phyloP scores from a whole-genome alignment of 2,888 invertebrate species.

The Thereva nobilitata region DNA sequence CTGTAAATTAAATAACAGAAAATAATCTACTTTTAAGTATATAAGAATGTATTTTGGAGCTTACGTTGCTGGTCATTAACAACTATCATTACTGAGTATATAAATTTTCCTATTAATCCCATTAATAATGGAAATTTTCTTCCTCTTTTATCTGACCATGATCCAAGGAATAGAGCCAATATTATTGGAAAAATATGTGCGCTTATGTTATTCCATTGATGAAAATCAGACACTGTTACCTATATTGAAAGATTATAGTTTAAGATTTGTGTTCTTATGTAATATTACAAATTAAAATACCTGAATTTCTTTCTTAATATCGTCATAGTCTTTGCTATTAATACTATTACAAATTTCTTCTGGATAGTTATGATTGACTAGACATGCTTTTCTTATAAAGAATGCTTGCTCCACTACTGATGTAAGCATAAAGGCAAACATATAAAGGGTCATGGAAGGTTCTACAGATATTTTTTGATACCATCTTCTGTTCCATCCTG shows the following conservation, averaged over 20 bases:
- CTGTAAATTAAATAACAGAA: slow-evolving; percentile 23
- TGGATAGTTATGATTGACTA: slow-evolving; percentile 71
- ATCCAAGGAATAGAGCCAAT: slow-evolving; percentile 77
- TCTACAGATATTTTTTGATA: slow-evolving; percentile 70
- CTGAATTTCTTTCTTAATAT: slow-evolving; percentile 71
- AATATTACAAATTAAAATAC: slow-evolving; percentile 54
- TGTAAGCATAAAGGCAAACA: slow-evolving; percentile 85
- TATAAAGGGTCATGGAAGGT: slow-evolving; percentile 84
- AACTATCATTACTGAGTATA: slow-evolving; percentile 75
- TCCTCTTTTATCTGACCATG: slow-evolving; percentile 81
- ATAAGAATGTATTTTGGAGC: not conserved
- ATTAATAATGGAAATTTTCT: slow-evolving; percentile 73
- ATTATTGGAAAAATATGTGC: slow-evolving; percentile 75
- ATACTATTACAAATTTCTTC: slow-evolving; percentile 70
- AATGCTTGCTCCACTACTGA: slow-evolving; percentile 79
- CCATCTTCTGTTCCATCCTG: slow-evolving; percentile 38
- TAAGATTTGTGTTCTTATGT: not conserved
- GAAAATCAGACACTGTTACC: slow-evolving; percentile 74
- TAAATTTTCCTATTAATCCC: slow-evolving; percentile 73
- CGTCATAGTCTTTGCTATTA: slow-evolving; percentile 59
- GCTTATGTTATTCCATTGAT: slow-evolving; percentile 77
- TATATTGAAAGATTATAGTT: slow-evolving; percentile 47
- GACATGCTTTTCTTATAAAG: slow-evolving; percentile 76
- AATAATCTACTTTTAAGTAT: not conserved
- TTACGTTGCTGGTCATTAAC: slow-evolving; percentile 67